Evolutionary conservation across 2,797 vertebrate genomes (phyloP), one percentile per base, ranked within the genome.

Genomic region (Sebastolobus alascanus): DNA sequence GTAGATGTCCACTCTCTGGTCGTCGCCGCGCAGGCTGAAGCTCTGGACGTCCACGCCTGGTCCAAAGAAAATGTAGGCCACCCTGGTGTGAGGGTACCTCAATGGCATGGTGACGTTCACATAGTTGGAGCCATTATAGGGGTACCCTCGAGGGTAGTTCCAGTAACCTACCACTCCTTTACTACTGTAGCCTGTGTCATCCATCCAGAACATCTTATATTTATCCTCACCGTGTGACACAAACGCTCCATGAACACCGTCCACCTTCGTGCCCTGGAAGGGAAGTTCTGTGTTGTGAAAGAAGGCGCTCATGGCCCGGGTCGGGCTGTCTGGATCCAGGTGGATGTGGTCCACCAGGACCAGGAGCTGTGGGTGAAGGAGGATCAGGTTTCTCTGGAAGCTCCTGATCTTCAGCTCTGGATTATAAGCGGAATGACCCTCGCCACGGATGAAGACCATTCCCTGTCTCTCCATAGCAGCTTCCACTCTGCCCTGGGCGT

Each of bases 181-280:
- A 87, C 96, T 96, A 10, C 99, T 99, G 89, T 92, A 94, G 58
- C 97, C 98, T 4, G 96, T 97, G 83, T 99, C 99, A 1, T 99
- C 99, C 97, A 97, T 97, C 99, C 98, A 99, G 92, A 97, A 98
- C 97, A 99, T 98, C 89, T 97, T 97, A 89, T 98, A 99, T 1
- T 93, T 90, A 29, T 97, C 97, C 33, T 96, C 94, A 11, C 94
- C 95, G 2, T 98, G 96, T 77, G 93, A 93, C 58, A 98, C 93
- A 68, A 96, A 96, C 3, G 97, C 98, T 38, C 98, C 98, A 0
- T 99, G 96, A 56, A 98, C 92, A 0, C 96, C 96, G 3, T 98
- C 97, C 6, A 96, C 89, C 40, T 94, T 93, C 0, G 95, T 95
- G 37, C 94, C 92, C 87, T 96, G 96, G 87, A 99, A 99, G 16